Conservation (phyloP, 1,140 invertebrate genomes). For the Colletes latitarsis region DNA sequence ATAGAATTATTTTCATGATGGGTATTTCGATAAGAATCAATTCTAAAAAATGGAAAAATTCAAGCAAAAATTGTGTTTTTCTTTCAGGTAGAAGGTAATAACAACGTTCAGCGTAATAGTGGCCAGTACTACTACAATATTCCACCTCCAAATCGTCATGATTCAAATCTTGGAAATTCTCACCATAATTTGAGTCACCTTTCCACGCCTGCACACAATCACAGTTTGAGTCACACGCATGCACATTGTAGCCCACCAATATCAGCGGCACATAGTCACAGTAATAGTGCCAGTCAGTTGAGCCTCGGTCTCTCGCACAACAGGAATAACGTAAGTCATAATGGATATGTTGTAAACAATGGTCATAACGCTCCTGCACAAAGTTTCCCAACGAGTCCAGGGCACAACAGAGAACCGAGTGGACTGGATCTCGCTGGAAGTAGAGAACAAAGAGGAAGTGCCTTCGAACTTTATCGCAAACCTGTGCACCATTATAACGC, state of each 20-base stretch:
- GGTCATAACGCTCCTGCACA: conserved; percentile 34
- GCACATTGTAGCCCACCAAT: conserved; percentile 81
- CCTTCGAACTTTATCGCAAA: conserved; percentile 97
- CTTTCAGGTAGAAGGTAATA: conserved; percentile 72
- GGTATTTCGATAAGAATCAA: no score
- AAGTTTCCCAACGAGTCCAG: conserved; percentile 43
- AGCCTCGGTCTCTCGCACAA: conserved; percentile 80
- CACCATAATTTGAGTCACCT: conserved; percentile 81
- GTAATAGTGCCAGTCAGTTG: conserved; percentile 79
- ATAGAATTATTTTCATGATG: no score
- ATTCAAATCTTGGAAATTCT: conserved; percentile 75
- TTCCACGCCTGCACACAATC: conserved; percentile 74
- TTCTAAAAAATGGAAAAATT: not conserved
- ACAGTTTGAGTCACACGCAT: conserved; percentile 81
- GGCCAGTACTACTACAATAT: conserved; percentile 85
- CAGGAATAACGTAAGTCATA: conserved; percentile 77
- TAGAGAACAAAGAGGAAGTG: conserved; percentile 94
- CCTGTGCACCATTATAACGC: conserved; percentile 89
- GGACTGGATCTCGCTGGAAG: conserved; percentile 89
- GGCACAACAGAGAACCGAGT: conserved; percentile 82
- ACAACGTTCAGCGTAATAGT: conserved; percentile 74
- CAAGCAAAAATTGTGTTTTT: not conserved
- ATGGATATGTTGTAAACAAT: conserved; percentile 57
- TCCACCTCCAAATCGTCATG: conserved; percentile 79
- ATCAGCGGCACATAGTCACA: conserved; percentile 79